These are phyloP conservation scores for Leiothrix lutea DNA, from an alignment of 2,113 vertebrate genomes.

Conservation along the genomic window DNA sequence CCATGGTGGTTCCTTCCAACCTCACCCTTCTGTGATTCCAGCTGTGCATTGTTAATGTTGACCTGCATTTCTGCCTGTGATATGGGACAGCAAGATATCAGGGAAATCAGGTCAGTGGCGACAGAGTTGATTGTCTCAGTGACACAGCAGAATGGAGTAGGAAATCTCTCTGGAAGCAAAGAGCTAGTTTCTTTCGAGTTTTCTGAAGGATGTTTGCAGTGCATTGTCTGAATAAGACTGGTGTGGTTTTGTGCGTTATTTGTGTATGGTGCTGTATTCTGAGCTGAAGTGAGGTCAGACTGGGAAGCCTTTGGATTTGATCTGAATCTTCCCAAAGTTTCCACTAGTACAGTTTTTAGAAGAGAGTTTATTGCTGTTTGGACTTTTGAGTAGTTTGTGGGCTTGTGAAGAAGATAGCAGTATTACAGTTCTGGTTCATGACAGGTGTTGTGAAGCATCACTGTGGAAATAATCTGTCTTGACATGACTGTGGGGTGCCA, in stretches of 20 bases:
- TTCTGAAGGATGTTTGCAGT: neutral
- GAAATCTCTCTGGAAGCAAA: neutral
- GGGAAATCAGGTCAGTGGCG: neutral
- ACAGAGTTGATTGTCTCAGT: neutral
- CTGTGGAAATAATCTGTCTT: conserved; percentile 52
- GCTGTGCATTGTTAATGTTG: neutral
- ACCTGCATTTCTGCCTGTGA: neutral
- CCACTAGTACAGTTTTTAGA: neutral
- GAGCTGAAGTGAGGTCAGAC: neutral
- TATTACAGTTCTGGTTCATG: neutral
- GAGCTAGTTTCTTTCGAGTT: neutral
- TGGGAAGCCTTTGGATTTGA: neutral
- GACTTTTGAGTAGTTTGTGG: neutral
- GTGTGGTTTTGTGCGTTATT: neutral
- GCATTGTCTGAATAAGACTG: neutral
- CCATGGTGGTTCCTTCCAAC: neutral
- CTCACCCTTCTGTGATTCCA: neutral
- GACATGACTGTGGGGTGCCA: neutral
- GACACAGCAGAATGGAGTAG: neutral
- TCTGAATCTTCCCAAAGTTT: neutral
- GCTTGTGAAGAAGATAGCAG: neutral
- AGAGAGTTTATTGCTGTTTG: neutral
- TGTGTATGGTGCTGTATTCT: neutral
- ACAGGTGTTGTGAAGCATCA: neutral
- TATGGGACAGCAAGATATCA: neutral